Percentiles rank a stretch among this genome's conserved stretches.
phyloP scores from a whole-genome alignment of 2,888 invertebrate species.

The Drosophila nigritarsus region DNA sequence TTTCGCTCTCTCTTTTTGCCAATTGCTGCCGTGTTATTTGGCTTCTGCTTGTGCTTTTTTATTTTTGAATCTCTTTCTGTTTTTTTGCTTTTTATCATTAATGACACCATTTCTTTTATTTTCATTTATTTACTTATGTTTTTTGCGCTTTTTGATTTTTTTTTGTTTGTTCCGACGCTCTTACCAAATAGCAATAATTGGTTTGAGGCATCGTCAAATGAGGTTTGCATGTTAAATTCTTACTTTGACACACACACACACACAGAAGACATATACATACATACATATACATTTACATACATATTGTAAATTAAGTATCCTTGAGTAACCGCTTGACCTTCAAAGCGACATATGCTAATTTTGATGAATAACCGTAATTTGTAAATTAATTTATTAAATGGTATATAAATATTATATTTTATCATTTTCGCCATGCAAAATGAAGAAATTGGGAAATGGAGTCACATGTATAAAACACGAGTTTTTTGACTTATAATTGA shows the following conservation, averaged over 20 bases:
- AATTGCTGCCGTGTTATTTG: conserved; percentile 38
- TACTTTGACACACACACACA: neutral
- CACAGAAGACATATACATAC: neutral
- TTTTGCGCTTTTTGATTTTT: conserved; percentile 5
- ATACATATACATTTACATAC: neutral
- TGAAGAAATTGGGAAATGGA: neutral
- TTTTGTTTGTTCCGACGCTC: neutral
- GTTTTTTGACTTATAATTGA: neutral
- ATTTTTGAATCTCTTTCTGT: conserved; percentile 23
- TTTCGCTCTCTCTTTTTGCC: neutral
- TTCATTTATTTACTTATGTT: conserved; percentile 13
- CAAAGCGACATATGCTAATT: neutral
- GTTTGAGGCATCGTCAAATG: neutral
- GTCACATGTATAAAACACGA: neutral
- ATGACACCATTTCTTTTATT: conserved; percentile 52
- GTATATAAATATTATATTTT: neutral
- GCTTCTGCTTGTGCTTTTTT: conserved; percentile 22
- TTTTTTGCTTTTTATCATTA: conserved; percentile 36
- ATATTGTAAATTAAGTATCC: neutral
- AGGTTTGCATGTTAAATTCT: neutral
- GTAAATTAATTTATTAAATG: neutral
- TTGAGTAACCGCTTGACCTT: neutral
- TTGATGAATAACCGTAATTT: neutral
- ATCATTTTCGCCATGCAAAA: neutral
- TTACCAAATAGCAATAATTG: neutral